Evolutionary conservation across 2,888 invertebrate genomes (phyloP).

Genomic region (Sylvicola fuscatus): DNA sequence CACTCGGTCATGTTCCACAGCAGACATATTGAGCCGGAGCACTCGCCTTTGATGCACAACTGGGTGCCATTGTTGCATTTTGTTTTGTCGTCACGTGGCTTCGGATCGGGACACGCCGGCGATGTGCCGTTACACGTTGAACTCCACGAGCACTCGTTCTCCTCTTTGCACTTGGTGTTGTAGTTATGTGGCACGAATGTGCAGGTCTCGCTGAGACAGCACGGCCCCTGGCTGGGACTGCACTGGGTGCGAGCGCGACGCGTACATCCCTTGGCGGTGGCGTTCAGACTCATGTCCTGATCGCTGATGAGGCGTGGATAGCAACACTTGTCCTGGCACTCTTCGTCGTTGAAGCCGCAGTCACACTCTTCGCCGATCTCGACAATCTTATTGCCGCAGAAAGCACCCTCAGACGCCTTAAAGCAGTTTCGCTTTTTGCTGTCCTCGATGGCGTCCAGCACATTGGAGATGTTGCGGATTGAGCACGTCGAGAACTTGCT

Average conservation of each 20-base stretch:
- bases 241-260: constrained; percentile 50
- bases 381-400: constrained; percentile 98
- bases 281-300: constrained; percentile 43
- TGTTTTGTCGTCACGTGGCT: constrained; percentile 70
- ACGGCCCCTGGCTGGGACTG: constrained; percentile 95
- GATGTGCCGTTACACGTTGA: constrained; percentile 69
- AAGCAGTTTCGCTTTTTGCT: constrained; percentile 88
- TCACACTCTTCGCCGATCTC: constrained; percentile 98
- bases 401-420: constrained; percentile 76
- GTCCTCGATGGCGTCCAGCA: constrained; percentile 78
- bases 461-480: constrained; percentile 83
- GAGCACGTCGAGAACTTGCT: constrained; percentile 93
- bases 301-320: constrained; percentile 64
- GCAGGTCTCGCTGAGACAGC: constrained; percentile 67
- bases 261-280: constrained; percentile 58
- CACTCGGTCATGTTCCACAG: constrained; percentile 90
- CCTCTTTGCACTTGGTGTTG: constrained; percentile 56
- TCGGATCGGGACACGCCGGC: constrained; percentile 73
- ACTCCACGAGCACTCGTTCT: constrained; percentile 76
- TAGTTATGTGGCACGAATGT: constrained; percentile 44
- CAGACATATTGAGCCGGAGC: constrained; percentile 86
- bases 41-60: constrained; percentile 75
- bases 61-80: constrained; percentile 86
- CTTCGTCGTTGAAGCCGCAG: constrained; percentile 80
- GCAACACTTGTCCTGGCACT: constrained; percentile 87